Evolutionary conservation across 2,888 invertebrate species (phyloP).

Genomic region (Lepas anatifera): DNA sequence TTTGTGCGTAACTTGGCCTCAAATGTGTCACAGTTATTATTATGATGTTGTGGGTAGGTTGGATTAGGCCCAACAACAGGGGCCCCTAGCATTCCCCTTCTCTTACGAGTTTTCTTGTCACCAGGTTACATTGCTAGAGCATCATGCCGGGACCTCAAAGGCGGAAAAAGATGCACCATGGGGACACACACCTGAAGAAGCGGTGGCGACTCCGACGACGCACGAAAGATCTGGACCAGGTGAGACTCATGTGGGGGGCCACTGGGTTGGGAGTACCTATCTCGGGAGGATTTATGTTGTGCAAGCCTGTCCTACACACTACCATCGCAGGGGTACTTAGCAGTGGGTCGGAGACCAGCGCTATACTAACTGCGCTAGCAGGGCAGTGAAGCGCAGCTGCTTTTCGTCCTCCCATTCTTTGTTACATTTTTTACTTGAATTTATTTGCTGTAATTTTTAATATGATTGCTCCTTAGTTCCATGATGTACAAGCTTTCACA

Average conservation of each 20-base stretch:
- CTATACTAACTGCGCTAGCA: background rate
- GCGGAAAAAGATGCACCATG: slow-evolving; percentile 16
- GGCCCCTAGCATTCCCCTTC: no score
- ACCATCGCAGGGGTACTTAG: background rate
- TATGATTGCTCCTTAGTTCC: background rate
- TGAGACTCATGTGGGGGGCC: background rate
- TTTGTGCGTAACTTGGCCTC: no score
- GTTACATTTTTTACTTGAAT: background rate
- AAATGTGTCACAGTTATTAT: no score
- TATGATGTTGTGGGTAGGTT: no score
- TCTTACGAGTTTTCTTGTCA: no score
- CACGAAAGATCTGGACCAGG: slow-evolving; percentile 21
- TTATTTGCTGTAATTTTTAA: background rate
- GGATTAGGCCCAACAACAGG: no score
- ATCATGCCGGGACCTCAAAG: slow-evolving; percentile 7
- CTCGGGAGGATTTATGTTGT: background rate
- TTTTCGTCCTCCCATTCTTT: no score
- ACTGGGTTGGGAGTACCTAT: background rate
- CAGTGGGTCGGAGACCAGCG: no score
- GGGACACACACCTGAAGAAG: slow-evolving; percentile 17
- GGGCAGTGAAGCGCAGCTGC: no score
- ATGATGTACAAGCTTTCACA: no score
- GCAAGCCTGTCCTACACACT: no score
- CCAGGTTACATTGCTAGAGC: background rate
- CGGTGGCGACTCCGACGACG: slow-evolving; percentile 14